Evolutionary conservation across 2,113 vertebrate genomes (phyloP).

Genomic region (Laterallus jamaicensis): DNA sequence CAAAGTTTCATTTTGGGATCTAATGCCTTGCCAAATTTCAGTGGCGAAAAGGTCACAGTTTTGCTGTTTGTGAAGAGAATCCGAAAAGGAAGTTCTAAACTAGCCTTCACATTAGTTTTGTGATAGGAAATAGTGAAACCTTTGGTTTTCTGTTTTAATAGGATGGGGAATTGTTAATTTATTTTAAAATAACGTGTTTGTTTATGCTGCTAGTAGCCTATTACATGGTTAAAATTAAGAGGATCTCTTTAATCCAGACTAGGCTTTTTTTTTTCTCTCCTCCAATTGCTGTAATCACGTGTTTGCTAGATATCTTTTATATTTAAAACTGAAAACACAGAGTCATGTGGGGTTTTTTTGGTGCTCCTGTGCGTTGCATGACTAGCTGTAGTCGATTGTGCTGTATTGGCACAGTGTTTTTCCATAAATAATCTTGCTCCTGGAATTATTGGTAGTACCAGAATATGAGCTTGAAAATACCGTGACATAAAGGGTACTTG

Average conservation of each 20-base stretch:
- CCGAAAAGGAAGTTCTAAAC: background rate
- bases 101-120: background rate
- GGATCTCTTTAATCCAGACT: background rate
- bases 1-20: background rate
- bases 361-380: background rate
- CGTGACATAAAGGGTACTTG: background rate
- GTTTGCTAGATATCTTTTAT: background rate
- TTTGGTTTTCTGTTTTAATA: background rate
- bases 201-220: background rate
- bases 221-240: slow-evolving; percentile 5
- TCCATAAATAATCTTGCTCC: background rate
- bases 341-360: background rate
- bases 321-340: background rate
- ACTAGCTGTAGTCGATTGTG: background rate
- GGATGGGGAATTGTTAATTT: background rate
- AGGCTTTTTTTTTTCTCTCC: background rate
- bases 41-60: background rate
- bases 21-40: background rate
- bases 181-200: background rate
- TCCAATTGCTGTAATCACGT: background rate
- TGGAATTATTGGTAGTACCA: background rate
- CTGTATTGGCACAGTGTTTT: background rate
- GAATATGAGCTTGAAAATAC: background rate
- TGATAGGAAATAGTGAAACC: background rate
- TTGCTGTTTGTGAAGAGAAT: background rate